These are phyloP conservation scores for Zygothrica quintamaculata DNA, from an alignment of 2,888 invertebrate genomes.

Conservation along the genomic window DNA sequence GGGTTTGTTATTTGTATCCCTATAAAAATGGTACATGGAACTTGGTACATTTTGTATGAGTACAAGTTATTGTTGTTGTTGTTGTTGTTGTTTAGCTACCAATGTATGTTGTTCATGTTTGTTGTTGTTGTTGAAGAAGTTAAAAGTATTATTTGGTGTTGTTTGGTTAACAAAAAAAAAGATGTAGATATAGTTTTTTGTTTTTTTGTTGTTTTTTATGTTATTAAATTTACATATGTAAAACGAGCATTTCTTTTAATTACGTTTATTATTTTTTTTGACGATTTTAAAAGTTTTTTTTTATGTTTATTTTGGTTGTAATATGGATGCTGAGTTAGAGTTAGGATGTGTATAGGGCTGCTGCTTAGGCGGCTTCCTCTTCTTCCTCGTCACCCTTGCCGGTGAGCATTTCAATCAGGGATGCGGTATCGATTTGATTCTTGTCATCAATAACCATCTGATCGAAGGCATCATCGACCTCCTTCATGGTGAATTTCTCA, in stretches of 20 bases:
- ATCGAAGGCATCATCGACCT: slow-evolving; percentile 96
- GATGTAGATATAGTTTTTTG: slow-evolving; percentile 67
- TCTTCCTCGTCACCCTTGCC: slow-evolving; percentile 93
- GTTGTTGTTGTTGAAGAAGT: slow-evolving; percentile 31
- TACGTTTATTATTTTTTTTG: slow-evolving; percentile 78
- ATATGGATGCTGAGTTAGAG: slow-evolving; percentile 76
- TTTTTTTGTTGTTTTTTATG: too few relatives aligned
- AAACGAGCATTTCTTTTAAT: slow-evolving; percentile 79
- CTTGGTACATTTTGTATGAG: slow-evolving; percentile 39
- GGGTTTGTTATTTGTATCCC: slow-evolving; percentile 62
- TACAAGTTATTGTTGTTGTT: slow-evolving; percentile 15
- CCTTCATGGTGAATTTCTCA: slow-evolving; percentile 94
- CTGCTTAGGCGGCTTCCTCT: slow-evolving; percentile 85
- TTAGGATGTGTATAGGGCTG: slow-evolving; percentile 79
- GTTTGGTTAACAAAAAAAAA: slow-evolving; percentile 67
- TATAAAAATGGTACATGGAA: slow-evolving; percentile 65
- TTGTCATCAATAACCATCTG: slow-evolving; percentile 96
- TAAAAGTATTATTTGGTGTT: slow-evolving; percentile 27
- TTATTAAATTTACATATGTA: slow-evolving; percentile 77
- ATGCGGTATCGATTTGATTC: slow-evolving; percentile 94
- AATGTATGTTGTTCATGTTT: too few relatives aligned
- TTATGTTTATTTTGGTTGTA: slow-evolving; percentile 45
- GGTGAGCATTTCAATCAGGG: slow-evolving; percentile 94
- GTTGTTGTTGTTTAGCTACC: slow-evolving; percentile 36
- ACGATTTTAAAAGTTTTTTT: slow-evolving; percentile 71